Evolutionary conservation across 1,140 invertebrate genomes (phyloP), one percentile per base, ranked within the genome.

Genomic region (Xylocopa sonorina): DNA sequence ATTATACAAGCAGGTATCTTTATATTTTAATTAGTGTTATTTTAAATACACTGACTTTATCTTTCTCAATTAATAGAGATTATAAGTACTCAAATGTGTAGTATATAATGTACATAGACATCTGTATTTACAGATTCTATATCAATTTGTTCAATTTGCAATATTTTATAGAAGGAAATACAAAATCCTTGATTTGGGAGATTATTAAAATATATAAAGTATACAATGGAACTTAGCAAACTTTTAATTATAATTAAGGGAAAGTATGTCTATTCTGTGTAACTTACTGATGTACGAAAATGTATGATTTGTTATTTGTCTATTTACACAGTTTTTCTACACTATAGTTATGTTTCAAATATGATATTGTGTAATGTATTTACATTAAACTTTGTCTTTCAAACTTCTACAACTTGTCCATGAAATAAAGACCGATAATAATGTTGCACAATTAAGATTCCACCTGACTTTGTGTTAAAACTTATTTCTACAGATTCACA

Each of bases 211-310:
- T 60, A 60, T 46, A 53, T 66, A n/a, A 24, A 63, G 34, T 18
- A 50, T 38, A 48, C 43, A 41, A 78, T 82, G 60, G 73, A 78
- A 83, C 80, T 82, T 78, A 69, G 62, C 60, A 83, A 83, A 82
- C 29, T 58, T 38, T 73, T 60, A 57, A 29, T 77, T 67, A n/a
- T 38, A 67, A 72, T 60, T 51, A 60, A 71, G 43, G 51, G 27
- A 71, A 43, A 62, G 27, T 62, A 78, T 71, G n/a, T 68, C 51
- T 68, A 34, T 78, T 71, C 24, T 71, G 43, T 41, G 69, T 51
- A 51, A 71, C 24, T 69, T 27, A 66, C 27, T 38, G n/a, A 62
- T 66, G 51, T 75, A 66, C 38, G 16, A 38, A 77, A 58, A 62
- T 78, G 75, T 78, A 78, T 60, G 27, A 78, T 78, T 71, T 78